Evolutionary conservation across 2,113 vertebrate genomes (phyloP), one percentile per base, ranked within the genome.

Genomic region (Cyprinodon brontotheroides): DNA sequence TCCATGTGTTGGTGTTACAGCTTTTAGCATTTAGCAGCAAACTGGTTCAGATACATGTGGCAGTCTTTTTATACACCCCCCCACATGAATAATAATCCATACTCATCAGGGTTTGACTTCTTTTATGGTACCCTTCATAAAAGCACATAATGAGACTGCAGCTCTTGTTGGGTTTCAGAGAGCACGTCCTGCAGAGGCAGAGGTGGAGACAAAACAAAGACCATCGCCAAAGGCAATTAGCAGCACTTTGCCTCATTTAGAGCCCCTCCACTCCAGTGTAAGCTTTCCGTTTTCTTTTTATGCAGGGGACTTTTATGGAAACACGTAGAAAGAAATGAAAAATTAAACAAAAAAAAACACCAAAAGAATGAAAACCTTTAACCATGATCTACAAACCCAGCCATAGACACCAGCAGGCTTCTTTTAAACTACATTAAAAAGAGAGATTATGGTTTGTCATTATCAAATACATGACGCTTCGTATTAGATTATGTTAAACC

Each of bases 181-280:
- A 81, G 65, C 48, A 50, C n/a, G 68, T 81, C 62, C 74, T 59
- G 63, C 59, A 83, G 53, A 71, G 29, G 78, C 48, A 53, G 77
- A 13, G 61, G 37, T 59, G 60, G 68, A 80, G 82, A 75, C 70
- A 70, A 85, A 83, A 83, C 82, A 91, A 77, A 85, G 79, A 75
- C 72, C 79, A 77, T 70, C 80, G 80, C 48, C 48, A 90, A 83
- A 86, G 86, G 79, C 83, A 90, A 90, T 91, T 91, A 88, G 81
- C 57, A 10, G 77, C 80, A 72, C 76, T 90, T 86, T 74, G 78
- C 75, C 78, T 86, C 79, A 70, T 87, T 72, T 86, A 75, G 83
- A 87, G 79, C 72, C 75, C 81, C 83, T 79, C 70, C 77, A 72
- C 81, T 82, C 72, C 65, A 74, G 79, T 47, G n/a, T 79, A 75